A percentile compares a stretch with the other conserved stretches of the same genome.
Conservation (phyloP, 2,113 vertebrate species). For the Rhinoderma darwinii region DNA sequence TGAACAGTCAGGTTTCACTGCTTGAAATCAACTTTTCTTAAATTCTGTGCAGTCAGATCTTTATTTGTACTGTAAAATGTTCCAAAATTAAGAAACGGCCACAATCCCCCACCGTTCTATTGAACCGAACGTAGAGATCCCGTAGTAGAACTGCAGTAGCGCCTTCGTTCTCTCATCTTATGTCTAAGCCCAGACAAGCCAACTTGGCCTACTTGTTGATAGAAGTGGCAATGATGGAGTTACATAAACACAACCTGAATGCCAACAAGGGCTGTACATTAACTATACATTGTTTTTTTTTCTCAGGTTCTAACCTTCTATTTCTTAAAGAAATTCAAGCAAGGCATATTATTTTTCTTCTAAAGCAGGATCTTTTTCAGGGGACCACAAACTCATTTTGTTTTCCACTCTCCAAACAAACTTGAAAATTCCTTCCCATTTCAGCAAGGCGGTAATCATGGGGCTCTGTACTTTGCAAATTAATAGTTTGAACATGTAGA, state of each 20-base stretch:
- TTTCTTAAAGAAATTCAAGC: conserved; percentile 29
- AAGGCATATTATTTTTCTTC: conserved; percentile 24
- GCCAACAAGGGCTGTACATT: not conserved
- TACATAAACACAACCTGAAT: conserved; percentile 6
- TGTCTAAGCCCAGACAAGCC: not conserved
- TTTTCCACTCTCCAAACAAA: conserved; percentile 34
- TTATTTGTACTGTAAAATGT: not conserved
- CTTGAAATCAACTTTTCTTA: no score
- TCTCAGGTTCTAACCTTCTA: conserved; percentile 29
- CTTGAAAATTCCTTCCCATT: conserved; percentile 47
- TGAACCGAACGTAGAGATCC: no score
- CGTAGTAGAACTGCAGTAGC: not conserved
- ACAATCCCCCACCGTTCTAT: not conserved
- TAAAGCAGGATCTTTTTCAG: not conserved
- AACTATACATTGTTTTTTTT: not conserved
- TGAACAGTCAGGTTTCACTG: not conserved
- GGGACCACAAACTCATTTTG: conserved; percentile 5
- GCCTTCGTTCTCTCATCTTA: not conserved
- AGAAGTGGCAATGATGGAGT: conserved; percentile 20
- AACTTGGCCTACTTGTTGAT: conserved; percentile 10
- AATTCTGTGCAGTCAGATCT: not conserved
- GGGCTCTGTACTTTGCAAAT: conserved; percentile 51
- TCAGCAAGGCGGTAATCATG: conserved; percentile 52
- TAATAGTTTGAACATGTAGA: conserved; percentile 55
- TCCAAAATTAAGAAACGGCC: not conserved